Evolutionary conservation across 2,797 vertebrate genomes (phyloP).

Genomic region (Karalla daura): DNA sequence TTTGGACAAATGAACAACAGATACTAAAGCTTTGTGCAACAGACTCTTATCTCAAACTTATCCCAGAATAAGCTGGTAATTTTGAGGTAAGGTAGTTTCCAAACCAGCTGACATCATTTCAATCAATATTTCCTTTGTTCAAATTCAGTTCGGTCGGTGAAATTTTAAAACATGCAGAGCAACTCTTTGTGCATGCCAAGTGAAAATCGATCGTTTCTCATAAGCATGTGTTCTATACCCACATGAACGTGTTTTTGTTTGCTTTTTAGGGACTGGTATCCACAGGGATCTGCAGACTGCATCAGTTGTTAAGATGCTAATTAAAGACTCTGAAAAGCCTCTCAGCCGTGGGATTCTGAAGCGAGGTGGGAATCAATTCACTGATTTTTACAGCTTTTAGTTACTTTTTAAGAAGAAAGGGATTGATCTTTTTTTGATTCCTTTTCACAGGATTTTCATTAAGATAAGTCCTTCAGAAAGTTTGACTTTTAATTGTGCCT

Average conservation of each 20-base stretch:
- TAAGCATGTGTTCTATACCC: background rate
- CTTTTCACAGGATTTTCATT: background rate
- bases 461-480: background rate
- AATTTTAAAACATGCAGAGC: background rate
- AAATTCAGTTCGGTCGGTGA: background rate
- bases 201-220: background rate
- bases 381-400: background rate
- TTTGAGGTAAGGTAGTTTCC: background rate
- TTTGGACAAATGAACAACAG: too few species aligned
- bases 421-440: background rate
- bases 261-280: background rate
- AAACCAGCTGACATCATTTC: background rate
- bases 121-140: background rate
- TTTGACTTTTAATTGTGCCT: background rate
- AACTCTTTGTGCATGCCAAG: background rate
- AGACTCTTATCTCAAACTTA: too few species aligned
- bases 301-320: background rate
- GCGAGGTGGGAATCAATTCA: conserved; percentile 1
- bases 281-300: background rate
- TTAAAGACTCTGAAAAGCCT: background rate
- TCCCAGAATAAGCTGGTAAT: background rate
- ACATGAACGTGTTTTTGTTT: background rate
- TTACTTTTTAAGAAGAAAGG: background rate
- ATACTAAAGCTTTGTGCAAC: too few species aligned
- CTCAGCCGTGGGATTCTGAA: background rate